Percentiles rank a stretch among this genome's conserved stretches.
Conservation (phyloP, 2,797 vertebrate genomes). For the Anableps anableps region DNA sequence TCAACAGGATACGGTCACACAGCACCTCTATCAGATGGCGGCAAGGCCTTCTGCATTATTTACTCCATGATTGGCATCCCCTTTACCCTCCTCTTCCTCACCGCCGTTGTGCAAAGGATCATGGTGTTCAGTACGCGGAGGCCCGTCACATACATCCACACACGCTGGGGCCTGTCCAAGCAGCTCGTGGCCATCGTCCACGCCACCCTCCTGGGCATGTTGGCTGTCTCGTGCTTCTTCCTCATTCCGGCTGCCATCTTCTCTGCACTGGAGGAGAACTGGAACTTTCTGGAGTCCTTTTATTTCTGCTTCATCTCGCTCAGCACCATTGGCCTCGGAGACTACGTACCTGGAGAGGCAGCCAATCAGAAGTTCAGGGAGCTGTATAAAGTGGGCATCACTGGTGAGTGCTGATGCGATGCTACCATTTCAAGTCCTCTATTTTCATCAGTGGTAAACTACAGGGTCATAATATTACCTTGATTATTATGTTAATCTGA, state of each 20-base stretch:
- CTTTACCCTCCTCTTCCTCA: slow-evolving; percentile 97
- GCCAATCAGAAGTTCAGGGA: slow-evolving; percentile 92
- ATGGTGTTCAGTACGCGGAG: slow-evolving; percentile 89
- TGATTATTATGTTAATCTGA: not conserved
- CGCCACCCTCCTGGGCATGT: slow-evolving; percentile 82
- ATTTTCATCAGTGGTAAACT: not conserved
- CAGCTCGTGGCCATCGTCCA: slow-evolving; percentile 90
- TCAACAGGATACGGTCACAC: slow-evolving; percentile 94
- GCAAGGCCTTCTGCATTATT: slow-evolving; percentile 96
- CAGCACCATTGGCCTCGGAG: slow-evolving; percentile 96
- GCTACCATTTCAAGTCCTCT: not conserved
- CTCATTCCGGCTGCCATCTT: slow-evolving; percentile 94
- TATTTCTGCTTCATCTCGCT: slow-evolving; percentile 99
- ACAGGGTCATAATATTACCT: not conserved
- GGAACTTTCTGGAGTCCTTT: slow-evolving; percentile 98
- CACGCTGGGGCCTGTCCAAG: slow-evolving; percentile 92
- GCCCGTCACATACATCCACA: slow-evolving; percentile 89
- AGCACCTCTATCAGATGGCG: slow-evolving; percentile 93
- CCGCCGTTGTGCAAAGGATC: slow-evolving; percentile 94
- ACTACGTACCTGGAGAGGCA: slow-evolving; percentile 95
- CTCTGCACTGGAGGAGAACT: slow-evolving; percentile 91
- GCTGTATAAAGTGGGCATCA: slow-evolving; percentile 96
- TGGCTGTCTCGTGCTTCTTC: slow-evolving; percentile 91
- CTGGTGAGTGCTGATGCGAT: slow-evolving; percentile 85
- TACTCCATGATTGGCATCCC: slow-evolving; percentile 97